phyloP scores from a whole-genome alignment of 2,888 invertebrate genomes.

The Anaspis maculata region DNA sequence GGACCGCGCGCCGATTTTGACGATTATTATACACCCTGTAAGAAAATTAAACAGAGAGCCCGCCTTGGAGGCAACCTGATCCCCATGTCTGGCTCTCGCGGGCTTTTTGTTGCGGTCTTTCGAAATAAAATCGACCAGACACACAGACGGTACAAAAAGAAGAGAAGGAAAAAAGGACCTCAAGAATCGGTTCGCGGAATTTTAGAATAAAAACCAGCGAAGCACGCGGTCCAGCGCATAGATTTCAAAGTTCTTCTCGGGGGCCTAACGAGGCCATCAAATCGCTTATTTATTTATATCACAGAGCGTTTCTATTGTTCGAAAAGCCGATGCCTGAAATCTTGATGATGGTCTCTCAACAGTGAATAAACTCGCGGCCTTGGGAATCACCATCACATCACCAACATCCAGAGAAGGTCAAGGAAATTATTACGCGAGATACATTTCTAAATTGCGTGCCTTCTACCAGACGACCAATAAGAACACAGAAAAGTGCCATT shows the following conservation, averaged over 20 bases:
- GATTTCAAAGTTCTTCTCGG: constrained; percentile 8
- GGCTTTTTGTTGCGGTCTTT: constrained; percentile 18
- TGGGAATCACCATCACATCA: constrained; percentile 23
- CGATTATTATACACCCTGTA: too few species aligned
- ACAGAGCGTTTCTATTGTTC: constrained; percentile 20
- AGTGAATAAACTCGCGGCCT: constrained; percentile 31
- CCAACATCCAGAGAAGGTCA: constrained; percentile 27
- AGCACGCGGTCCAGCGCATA: constrained; percentile 6
- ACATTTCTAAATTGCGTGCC: constrained; percentile 16
- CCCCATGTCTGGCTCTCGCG: too few species aligned
- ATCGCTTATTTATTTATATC: constrained; percentile 5
- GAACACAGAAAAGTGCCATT: too few species aligned
- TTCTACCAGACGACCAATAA: too few species aligned
- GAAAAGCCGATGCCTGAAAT: constrained; percentile 17
- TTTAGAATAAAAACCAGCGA: constrained; percentile 10
- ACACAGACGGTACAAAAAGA: constrained; percentile 14
- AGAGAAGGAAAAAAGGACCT: too few species aligned
- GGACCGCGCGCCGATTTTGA: too few species aligned
- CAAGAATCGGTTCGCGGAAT: constrained; percentile 17
- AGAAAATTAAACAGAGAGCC: constrained; percentile 12
- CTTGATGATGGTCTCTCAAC: too few species aligned
- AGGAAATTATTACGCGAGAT: constrained; percentile 31
- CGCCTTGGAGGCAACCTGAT: constrained; percentile 17
- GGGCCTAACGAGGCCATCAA: background rate
- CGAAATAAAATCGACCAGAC: constrained; percentile 15